Evolutionary conservation across 2,888 invertebrate species (phyloP).

Genomic region (Himalopsyche kuldschensis): DNA sequence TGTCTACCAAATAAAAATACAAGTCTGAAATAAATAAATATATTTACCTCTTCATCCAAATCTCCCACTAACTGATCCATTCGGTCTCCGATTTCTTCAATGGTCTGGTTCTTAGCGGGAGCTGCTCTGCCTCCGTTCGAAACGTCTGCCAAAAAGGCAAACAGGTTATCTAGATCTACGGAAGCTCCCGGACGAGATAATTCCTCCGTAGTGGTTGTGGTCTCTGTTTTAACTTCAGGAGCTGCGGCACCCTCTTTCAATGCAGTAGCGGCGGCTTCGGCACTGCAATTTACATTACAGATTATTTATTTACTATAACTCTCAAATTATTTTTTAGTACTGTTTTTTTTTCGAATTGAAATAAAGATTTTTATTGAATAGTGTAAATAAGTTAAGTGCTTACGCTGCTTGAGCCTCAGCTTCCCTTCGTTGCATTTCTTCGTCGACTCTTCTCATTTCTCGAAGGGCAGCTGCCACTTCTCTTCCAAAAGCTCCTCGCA

Average conservation of each 20-base stretch:
- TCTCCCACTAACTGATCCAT: conserved; percentile 84
- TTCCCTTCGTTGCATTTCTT: conserved; percentile 81
- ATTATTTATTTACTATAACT: too few species aligned
- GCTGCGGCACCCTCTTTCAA: conserved; percentile 38
- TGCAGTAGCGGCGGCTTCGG: conserved; percentile 48
- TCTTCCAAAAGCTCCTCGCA: conserved; percentile 87
- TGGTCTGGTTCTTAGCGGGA: conserved; percentile 64
- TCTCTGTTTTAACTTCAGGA: conserved; percentile 19
- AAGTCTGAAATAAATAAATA: too few species aligned
- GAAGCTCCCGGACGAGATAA: conserved; percentile 59
- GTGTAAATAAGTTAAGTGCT: conserved; percentile 47
- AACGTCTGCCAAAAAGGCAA: conserved; percentile 86
- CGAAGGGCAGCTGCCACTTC: conserved; percentile 84
- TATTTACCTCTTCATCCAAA: conserved; percentile 72
- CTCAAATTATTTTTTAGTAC: too few species aligned
- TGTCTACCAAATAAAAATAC: too few species aligned
- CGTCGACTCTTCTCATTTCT: conserved; percentile 84
- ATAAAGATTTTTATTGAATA: conserved; percentile 42
- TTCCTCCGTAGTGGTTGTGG: conserved; percentile 39
- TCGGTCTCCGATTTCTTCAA: conserved; percentile 82
- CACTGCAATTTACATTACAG: conserved; percentile 51
- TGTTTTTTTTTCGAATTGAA: too few species aligned
- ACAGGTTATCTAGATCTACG: conserved; percentile 85
- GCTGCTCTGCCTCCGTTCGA: conserved; percentile 54
- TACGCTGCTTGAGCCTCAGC: conserved; percentile 59